phyloP scores from a whole-genome alignment of 2,888 invertebrate species.

The Drosophila dives region DNA sequence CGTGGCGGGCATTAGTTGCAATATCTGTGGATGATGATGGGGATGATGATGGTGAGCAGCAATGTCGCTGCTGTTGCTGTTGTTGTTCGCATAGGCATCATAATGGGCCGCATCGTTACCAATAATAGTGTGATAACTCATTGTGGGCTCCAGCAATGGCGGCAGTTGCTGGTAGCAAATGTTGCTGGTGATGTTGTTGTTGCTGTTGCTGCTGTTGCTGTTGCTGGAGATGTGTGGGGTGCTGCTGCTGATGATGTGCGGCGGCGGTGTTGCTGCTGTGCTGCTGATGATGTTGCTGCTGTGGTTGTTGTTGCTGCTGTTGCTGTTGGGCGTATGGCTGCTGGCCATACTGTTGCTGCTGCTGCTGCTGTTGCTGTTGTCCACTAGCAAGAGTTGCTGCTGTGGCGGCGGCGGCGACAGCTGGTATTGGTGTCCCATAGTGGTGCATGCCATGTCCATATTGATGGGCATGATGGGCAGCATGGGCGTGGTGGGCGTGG shows the following conservation, averaged over 20 bases:
- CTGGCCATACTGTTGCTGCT: constrained; percentile 67
- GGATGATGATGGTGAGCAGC: constrained; percentile 67
- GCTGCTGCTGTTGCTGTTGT: constrained; percentile 36
- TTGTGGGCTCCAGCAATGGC: constrained; percentile 86
- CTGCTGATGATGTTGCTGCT: constrained; percentile 53
- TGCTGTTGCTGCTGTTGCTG: constrained; percentile 61
- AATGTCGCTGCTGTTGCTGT: constrained; percentile 57
- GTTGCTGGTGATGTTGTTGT: constrained; percentile 63
- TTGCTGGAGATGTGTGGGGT: constrained; percentile 57
- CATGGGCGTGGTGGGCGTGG: constrained; percentile 71
- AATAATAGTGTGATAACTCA: constrained; percentile 92
- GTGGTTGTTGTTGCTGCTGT: constrained; percentile 53
- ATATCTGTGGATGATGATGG: constrained; percentile 61
- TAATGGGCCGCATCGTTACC: constrained; percentile 86
- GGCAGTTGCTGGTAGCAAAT: constrained; percentile 86
- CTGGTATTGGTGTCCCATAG: constrained; percentile 77
- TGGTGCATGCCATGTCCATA: constrained; percentile 80
- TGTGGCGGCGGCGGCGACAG: constrained; percentile 85
- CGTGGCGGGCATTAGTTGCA: constrained; percentile 82
- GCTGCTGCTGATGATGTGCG: constrained; percentile 68
- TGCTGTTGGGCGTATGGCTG: constrained; percentile 77
- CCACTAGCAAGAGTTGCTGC: constrained; percentile 68
- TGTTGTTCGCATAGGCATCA: constrained; percentile 46
- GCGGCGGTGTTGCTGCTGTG: constrained; percentile 58
- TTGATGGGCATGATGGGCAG: constrained; percentile 54